Evolutionary conservation across 2,113 vertebrate genomes (phyloP), one percentile per base, ranked within the genome.

Genomic region (Carettochelys insculpta): DNA sequence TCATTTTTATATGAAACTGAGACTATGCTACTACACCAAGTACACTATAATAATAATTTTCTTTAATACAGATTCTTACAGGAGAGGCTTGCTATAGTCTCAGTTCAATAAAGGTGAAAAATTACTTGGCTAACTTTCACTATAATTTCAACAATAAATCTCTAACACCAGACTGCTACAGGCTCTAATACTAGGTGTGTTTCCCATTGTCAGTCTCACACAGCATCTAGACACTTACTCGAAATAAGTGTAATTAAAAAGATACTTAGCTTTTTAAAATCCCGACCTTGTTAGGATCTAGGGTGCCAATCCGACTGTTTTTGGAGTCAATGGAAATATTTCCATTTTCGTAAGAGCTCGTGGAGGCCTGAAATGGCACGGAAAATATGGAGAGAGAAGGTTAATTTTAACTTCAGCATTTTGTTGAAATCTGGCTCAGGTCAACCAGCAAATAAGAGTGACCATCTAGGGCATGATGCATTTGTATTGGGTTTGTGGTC

Each of bases 361-460:
- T 65, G 56, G 27, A 31, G 29, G 29, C 27, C 12, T 29, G 29
- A 58, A 65, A 65, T 65, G 16, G 31, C 31, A 87, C 24, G 48
- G 48, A 22, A 10, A 6, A 5, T 80, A 27, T 54, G 87, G 85
- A 71, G 54, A 0, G 0, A 56, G 84, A 81, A 83, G 52, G 88
- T 86, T 86, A 84, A 56, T 89, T 89, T 90, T 80, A 87, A 86
- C 61, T 5, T 92, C 12, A 45, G 80, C 47, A 77, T 82, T 65
- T 91, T 86, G 75, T 71, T 91, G 85, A 91, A 92, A 92, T 80
- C 47, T 31, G 52, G 50, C 68, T 78, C 58, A 79, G 89, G 76
- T 90, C 89, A 84, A n/a, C n/a, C 71, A 52, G 86, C 53, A 75
- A 78, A 77, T 53, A 77, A 75, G 88, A 83, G 88, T 38, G 77